Evolutionary conservation across 2,113 vertebrate genomes (phyloP).

Genomic region (Cheirogaleus medius): DNA sequence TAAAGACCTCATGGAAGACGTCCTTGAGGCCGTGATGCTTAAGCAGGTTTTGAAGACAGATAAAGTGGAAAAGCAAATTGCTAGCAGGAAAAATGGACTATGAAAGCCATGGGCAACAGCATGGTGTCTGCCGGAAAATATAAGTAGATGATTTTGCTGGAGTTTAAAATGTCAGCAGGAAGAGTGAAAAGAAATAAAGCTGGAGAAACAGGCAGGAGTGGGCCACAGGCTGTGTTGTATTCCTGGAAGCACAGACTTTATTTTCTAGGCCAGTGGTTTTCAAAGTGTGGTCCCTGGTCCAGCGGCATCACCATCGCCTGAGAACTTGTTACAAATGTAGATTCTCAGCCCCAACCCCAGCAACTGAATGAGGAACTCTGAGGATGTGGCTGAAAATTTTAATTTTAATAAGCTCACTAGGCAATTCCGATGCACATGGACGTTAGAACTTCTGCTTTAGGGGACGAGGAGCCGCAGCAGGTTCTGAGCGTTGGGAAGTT

Average conservation of each 20-base stretch:
- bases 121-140: slow-evolving; percentile 15
- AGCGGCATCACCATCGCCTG: not conserved
- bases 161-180: slow-evolving; percentile 3
- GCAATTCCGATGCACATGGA: not conserved
- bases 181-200: slow-evolving; percentile 30
- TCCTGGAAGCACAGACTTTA: not conserved
- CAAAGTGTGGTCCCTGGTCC: not conserved
- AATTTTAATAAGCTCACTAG: not conserved
- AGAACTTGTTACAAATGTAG: not conserved
- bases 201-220: not conserved
- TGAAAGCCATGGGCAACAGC: slow-evolving; percentile 16
- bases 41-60: not conserved
- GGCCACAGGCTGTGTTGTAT: not conserved
- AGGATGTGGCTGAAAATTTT: not conserved
- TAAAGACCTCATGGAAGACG: not conserved
- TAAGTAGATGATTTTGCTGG: not conserved
- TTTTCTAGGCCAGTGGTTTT: not conserved
- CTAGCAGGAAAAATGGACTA: not conserved
- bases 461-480: not conserved
- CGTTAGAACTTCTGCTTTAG: not conserved
- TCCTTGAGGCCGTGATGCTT: not conserved
- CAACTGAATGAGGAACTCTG: not conserved
- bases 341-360: not conserved
- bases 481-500: not conserved
- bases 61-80: slow-evolving; percentile 45